Base-by-base conservation (phyloP, 2,113 vertebrate genomes). In the Mormyrus iriodes region DNA sequence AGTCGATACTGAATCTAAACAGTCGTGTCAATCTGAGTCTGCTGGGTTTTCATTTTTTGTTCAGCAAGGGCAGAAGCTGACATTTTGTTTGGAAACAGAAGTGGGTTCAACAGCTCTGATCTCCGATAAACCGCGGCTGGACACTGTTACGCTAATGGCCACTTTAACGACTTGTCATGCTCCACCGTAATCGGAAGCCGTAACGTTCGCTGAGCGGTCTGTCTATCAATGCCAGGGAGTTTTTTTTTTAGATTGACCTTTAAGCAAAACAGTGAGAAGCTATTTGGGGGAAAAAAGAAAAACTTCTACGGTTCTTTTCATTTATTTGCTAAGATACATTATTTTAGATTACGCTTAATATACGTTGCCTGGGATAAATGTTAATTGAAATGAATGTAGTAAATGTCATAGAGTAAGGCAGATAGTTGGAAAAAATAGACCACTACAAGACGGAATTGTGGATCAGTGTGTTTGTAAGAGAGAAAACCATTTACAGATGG, bases 1-100 rank as follows among this genome's bases (percentile, higher is more conserved):
- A 98, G 93, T 96, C 97, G 61, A 97, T 98, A 94, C 98, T 97
- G 93, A 97, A 97, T 94, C 96, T 97, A 46, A 97, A 97, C 84
- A 97, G 96, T 91, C 96, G 97, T 85, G 96, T 99, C 94, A 98
- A 94, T 94, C 95, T 99, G 94, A 87, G 52, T 55, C 46, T 98
- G 97, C 98, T 98, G 95, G 92, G 97, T 97, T 86, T 55, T 55
- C n/a, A n/a, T 49, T 55, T 55, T 86, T 86, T 19, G 93, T 90
- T 69, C 35, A 51, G 24, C 31, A 46, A 46, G 85, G 73, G 88
- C 88, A 83, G 8, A 85, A 88, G 89, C 91, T 93, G 93, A 93
- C 91, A 91, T 91, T 89, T 87, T 93, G 94, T 92, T 95, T 95
- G 91, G 92, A 95, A 94, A 92, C 90, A 91, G 91, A 94, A 94